Percentiles rank a stretch among this genome's conserved stretches.
phyloP scores from a whole-genome alignment of 1,140 invertebrate species.

The Lamellibrachia luymesi region DNA sequence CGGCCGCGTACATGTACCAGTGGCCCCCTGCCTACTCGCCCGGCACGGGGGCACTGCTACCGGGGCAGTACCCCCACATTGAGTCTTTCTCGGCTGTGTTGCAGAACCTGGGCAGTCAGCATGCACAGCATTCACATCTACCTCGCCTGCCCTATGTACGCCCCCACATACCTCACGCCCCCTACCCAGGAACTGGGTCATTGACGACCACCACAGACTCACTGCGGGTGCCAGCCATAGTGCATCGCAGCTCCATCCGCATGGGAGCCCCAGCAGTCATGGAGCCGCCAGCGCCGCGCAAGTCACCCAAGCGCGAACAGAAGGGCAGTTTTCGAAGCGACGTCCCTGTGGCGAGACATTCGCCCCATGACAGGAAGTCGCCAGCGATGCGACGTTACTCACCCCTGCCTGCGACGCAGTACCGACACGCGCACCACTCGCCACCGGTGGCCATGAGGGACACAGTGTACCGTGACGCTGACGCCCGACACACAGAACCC shows the following conservation, averaged over 20 bases:
- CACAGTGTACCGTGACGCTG: neutral
- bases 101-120: neutral
- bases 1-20: neutral
- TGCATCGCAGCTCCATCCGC: constrained; percentile 11
- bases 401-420: neutral
- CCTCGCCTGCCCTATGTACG: constrained; percentile 38
- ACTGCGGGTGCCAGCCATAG: constrained; percentile 21
- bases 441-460: neutral
- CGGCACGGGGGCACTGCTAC: neutral
- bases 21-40: neutral
- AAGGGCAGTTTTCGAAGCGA: constrained; percentile 14
- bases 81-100: constrained; percentile 13
- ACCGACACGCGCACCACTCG: neutral
- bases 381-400: constrained; percentile 25
- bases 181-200: constrained; percentile 29
- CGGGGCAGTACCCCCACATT: constrained; percentile 6
- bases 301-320: constrained; percentile 10
- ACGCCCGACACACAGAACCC: neutral
- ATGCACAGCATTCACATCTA: constrained; percentile 39
- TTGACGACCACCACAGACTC: constrained; percentile 30
- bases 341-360: constrained; percentile 17
- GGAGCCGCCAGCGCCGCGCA: constrained; percentile 20
- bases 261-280: constrained; percentile 22
- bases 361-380: constrained; percentile 24
- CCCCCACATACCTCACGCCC: constrained; percentile 29